phyloP scores from a whole-genome alignment of 2,797 vertebrate species.

The Aeoliscus strigatus region DNA sequence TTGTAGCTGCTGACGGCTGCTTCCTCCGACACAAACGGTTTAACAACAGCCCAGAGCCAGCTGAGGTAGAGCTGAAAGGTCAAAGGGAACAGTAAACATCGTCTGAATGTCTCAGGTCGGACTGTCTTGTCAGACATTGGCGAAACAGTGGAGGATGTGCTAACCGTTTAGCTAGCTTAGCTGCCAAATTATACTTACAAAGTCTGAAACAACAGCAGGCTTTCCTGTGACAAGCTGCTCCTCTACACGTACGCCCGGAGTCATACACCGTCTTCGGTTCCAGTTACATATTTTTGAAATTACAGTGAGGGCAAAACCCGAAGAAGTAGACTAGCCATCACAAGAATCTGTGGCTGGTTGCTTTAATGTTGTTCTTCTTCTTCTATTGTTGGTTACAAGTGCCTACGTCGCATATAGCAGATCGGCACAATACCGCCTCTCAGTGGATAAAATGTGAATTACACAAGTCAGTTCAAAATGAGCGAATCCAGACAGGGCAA shows the following conservation, averaged over 20 bases:
- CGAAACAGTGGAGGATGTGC: conserved; percentile 22
- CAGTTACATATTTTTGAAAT: conserved; percentile 35
- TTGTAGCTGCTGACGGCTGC: too few relatives aligned
- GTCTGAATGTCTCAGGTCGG: conserved; percentile 17
- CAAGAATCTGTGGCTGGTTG: conserved; percentile 7
- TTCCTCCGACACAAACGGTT: too few relatives aligned
- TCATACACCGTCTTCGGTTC: not conserved
- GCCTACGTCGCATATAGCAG: not conserved
- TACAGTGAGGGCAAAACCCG: not conserved
- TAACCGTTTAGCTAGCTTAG: conserved; percentile 50
- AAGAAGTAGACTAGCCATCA: not conserved
- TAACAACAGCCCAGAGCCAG: not conserved
- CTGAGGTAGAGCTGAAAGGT: conserved; percentile 5
- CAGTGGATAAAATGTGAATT: not conserved
- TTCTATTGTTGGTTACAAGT: conserved; percentile 10
- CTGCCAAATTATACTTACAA: conserved; percentile 18
- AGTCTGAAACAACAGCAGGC: conserved; percentile 8
- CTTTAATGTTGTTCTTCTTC: conserved; percentile 48
- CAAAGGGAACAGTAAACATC: conserved; percentile 18
- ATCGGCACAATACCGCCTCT: not conserved
- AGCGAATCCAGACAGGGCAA: too few relatives aligned
- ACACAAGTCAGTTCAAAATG: not conserved
- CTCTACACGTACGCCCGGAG: conserved; percentile 3
- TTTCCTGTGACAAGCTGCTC: not conserved
- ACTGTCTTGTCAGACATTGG: conserved; percentile 5